phyloP scores from a whole-genome alignment of 2,888 invertebrate genomes.

The Apocheima hispidaria region DNA sequence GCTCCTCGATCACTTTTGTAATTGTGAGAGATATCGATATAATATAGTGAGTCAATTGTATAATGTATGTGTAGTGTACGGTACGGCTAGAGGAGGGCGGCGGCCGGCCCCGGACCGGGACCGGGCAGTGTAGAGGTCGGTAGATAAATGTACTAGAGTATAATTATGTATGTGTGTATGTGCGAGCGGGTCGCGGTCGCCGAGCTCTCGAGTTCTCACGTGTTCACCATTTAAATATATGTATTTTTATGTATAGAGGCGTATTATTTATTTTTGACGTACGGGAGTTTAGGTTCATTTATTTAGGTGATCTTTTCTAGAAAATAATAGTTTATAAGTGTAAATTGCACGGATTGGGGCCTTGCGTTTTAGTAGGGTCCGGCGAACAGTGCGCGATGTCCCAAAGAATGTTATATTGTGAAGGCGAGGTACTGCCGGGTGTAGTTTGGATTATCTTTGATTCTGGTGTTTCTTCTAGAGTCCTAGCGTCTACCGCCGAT shows the following conservation, averaged over 20 bases:
- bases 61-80: conserved; percentile 31
- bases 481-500: conserved; percentile 30
- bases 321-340: conserved; percentile 74
- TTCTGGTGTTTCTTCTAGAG: conserved; percentile 46
- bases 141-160: conserved; percentile 46
- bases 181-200: conserved; percentile 50
- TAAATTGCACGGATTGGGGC: conserved; percentile 76
- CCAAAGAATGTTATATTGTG: conserved; percentile 82
- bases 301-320: conserved; percentile 70
- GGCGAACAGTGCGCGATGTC: conserved; percentile 79
- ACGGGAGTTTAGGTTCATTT: conserved; percentile 71
- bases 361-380: conserved; percentile 83
- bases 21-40: conserved; percentile 74
- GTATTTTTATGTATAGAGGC: conserved; percentile 84
- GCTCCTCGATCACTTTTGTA: conserved; percentile 82
- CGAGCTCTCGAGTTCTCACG: conserved; percentile 72
- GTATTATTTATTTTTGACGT: conserved; percentile 82
- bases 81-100: conserved; percentile 42
- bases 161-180: conserved; percentile 22
- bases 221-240: conserved; percentile 79
- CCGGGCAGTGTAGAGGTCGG: conserved; percentile 34
- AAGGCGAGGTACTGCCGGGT: conserved; percentile 62
- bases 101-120: conserved; percentile 47
- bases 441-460: conserved; percentile 53
- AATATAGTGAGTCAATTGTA: conserved; percentile 72